phyloP scores from a whole-genome alignment of 1,140 invertebrate genomes.

The Euborellia annulipes region DNA sequence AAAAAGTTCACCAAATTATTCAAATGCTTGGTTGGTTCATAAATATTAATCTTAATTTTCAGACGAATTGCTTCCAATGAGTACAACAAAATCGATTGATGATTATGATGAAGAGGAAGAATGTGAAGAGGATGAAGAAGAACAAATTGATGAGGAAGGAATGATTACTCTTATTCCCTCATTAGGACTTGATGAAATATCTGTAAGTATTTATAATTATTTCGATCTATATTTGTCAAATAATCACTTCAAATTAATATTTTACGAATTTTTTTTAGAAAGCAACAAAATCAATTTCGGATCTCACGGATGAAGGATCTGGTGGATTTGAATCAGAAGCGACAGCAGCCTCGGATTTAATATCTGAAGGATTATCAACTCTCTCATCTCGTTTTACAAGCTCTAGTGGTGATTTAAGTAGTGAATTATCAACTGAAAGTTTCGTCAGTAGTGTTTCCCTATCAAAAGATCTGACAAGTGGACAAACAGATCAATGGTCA shows the following conservation, averaged over 20 bases:
- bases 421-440: too few species aligned
- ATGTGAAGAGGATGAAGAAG: slow-evolving; percentile 31
- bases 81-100: slow-evolving; percentile 35
- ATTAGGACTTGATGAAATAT: neutral
- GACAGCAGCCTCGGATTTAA: neutral
- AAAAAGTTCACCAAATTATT: too few species aligned
- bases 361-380: too few species aligned
- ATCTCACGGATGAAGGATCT: neutral
- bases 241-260: too few species aligned
- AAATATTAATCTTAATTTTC: too few species aligned
- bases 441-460: neutral
- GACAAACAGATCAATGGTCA: too few species aligned
- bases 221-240: too few species aligned
- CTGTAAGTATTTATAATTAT: neutral
- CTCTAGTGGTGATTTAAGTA: too few species aligned
- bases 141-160: slow-evolving; percentile 31
- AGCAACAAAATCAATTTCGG: neutral
- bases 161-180: neutral
- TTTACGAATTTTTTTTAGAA: neutral
- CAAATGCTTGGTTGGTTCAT: too few species aligned
- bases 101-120: slow-evolving; percentile 26
- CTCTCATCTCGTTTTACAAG: too few species aligned
- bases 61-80: slow-evolving; percentile 51
- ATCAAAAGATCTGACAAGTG: too few species aligned
- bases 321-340: slow-evolving; percentile 9